A percentile compares a stretch with the other conserved stretches of the same genome.
Evolutionary conservation across 2,113 vertebrate species (phyloP).

Genomic region (Vombatus ursinus): DNA sequence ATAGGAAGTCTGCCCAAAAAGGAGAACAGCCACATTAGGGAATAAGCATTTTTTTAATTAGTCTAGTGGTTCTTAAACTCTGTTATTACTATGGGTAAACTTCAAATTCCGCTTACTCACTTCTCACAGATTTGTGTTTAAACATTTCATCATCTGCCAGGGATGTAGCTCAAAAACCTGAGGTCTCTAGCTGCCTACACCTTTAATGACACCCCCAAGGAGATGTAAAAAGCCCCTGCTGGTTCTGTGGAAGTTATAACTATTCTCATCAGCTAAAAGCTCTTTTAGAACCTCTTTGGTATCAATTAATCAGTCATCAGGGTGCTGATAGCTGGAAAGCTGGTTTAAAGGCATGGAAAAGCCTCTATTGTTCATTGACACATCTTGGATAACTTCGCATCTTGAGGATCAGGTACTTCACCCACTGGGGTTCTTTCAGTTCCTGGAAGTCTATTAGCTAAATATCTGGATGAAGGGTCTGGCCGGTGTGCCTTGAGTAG

Average conservation of each 20-base stretch:
- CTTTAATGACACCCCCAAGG: neutral
- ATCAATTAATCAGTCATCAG: slow-evolving; percentile 35
- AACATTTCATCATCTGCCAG: slow-evolving; percentile 9
- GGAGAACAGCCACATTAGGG: neutral
- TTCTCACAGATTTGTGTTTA: neutral
- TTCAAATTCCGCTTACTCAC: neutral
- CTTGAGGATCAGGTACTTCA: neutral
- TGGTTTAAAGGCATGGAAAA: neutral
- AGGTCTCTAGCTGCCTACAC: neutral
- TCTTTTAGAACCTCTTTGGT: slow-evolving; percentile 31
- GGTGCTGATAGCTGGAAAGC: slow-evolving; percentile 6
- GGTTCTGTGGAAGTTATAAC: neutral
- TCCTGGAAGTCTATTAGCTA: neutral
- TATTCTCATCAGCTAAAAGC: slow-evolving; percentile 30
- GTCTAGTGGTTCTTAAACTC: neutral
- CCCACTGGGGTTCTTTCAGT: neutral
- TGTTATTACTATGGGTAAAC: neutral
- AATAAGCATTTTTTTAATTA: neutral
- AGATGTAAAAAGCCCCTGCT: neutral
- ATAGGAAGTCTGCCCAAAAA: neutral
- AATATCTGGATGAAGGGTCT: neutral
- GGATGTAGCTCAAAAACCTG: neutral
- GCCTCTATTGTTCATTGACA: neutral
- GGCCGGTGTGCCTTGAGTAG: neutral
- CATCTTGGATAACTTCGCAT: neutral